Percentiles rank a stretch among this genome's conserved stretches.
These are phyloP conservation scores for Sinocyclocheilus rhinocerous DNA, from an alignment of 2,113 vertebrate species.

Conservation along the genomic window DNA sequence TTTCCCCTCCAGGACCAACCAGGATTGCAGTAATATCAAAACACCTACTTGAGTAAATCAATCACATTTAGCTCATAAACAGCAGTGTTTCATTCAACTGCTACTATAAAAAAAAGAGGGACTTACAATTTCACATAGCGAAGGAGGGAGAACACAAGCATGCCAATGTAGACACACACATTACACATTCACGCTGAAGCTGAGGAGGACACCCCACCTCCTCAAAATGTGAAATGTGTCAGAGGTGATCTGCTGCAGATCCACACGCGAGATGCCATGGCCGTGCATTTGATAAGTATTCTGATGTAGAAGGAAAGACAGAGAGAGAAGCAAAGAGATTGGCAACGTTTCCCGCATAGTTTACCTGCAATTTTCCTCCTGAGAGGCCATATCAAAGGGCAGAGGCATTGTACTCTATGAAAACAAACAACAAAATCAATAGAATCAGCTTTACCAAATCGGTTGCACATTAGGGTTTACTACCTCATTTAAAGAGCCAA, in stretches of 20 bases:
- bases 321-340: neutral
- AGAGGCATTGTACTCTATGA: neutral
- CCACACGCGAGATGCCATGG: neutral
- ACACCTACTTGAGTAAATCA: too few relatives aligned
- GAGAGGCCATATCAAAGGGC: neutral
- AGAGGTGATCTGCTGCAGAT: slow-evolving; percentile 31
- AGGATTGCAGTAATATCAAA: too few relatives aligned
- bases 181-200: neutral
- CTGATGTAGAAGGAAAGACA: slow-evolving; percentile 5
- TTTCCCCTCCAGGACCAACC: too few relatives aligned
- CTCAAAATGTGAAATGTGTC: slow-evolving; percentile 39
- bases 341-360: neutral
- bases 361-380: neutral
- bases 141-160: neutral
- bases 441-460: neutral
- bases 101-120: neutral
- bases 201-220: neutral
- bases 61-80: too few relatives aligned
- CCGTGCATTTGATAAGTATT: slow-evolving; percentile 23
- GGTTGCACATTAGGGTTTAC: slow-evolving; percentile 19
- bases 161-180: neutral
- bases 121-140: neutral
- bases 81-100: neutral
- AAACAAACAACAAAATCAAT: slow-evolving; percentile 36
- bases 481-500: slow-evolving; percentile 23